Evolutionary conservation across 2,888 invertebrate species (phyloP), one percentile per base, ranked within the genome.

Genomic region (Pelosia muscerda): DNA sequence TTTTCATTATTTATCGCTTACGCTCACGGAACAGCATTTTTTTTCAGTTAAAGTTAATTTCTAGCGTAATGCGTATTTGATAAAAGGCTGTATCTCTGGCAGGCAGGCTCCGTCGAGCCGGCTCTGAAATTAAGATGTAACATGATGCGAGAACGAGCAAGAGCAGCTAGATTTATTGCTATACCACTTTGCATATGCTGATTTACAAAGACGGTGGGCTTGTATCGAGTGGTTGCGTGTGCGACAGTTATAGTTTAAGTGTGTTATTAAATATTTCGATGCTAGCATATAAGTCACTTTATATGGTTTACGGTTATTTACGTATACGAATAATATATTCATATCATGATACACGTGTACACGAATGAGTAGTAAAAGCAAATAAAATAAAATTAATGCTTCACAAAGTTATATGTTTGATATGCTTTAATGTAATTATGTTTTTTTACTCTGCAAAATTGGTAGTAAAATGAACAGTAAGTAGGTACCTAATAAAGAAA

Each of bases 121-220:
- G 92, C 91, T 92, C 92, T 93, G 94, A 95, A 95, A 95, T 95
- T 95, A 95, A 95, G 95, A 95, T 95, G 95, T 95, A 95, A 95
- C 95, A 95, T 95, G 95, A 95, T 95, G 95, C 95, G 95, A 94
- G 95, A 95, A 95, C 95, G 95, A 95, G 95, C 95, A 94, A 95
- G 94, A 94, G 91, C 95, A 87, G 90, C 91, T 92, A 95, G 95
- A 95, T 95, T 95, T 95, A 95, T 95, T 94, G 92, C 95, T 93
- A 92, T 94, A 94, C 95, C 95, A 95, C 95, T 95, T 95, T 95
- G 95, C 95, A 95, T 95, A 95, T 95, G 95, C 95, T 95, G 95
- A 95, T 95, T 95, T 95, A 95, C 95, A 95, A 95, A 95, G 94
- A 92, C 90, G 87, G 81, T 75, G 87, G 88, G 85, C 73, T 80